phyloP scores from a whole-genome alignment of 2,797 vertebrate species.

The Cuculus canorus region DNA sequence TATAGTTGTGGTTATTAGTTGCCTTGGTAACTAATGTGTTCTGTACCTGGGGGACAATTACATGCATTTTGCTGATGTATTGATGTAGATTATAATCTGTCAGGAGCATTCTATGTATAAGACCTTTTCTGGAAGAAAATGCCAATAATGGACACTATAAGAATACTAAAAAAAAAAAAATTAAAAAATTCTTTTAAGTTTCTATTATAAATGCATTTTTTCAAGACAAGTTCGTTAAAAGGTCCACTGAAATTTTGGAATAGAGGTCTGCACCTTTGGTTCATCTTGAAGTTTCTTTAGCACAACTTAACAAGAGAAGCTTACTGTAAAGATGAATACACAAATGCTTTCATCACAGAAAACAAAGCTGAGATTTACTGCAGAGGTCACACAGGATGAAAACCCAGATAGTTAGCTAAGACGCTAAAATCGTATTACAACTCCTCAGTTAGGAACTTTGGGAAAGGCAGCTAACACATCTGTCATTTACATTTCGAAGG shows the following conservation, averaged over 20 bases:
- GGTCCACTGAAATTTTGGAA: background rate
- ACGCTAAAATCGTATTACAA: background rate
- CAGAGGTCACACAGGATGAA: background rate
- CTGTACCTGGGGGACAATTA: background rate
- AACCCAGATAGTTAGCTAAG: background rate
- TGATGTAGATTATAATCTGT: background rate
- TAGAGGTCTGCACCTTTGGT: background rate
- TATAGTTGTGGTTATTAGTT: background rate
- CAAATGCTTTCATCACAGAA: background rate
- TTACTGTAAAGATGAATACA: background rate
- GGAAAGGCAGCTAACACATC: background rate
- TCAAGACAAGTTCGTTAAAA: background rate
- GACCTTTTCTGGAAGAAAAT: background rate
- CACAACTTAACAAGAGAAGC: background rate
- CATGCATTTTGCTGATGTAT: background rate
- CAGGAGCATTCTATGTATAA: background rate
- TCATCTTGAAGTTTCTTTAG: background rate
- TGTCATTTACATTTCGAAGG: background rate
- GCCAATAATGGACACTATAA: background rate
- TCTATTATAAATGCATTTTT: background rate
- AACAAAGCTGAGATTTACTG: background rate
- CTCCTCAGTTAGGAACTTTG: background rate
- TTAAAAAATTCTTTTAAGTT: background rate
- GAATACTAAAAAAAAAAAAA: background rate
- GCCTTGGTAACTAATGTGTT: background rate